Evolutionary conservation across 2,113 vertebrate genomes (phyloP).

Genomic region (Agapornis roseicollis): DNA sequence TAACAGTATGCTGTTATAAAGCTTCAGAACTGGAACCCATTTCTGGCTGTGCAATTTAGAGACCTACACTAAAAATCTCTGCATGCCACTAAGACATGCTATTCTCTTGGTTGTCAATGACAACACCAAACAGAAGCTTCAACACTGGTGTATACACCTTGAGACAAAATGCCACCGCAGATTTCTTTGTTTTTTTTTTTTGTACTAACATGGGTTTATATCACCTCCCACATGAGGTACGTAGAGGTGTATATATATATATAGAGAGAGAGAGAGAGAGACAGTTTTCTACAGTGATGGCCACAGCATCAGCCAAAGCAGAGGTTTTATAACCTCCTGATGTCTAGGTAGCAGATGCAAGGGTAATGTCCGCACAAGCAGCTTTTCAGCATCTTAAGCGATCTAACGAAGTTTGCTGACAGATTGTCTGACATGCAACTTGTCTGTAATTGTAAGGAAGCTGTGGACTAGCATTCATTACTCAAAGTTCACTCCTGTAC

Average conservation of each 20-base stretch:
- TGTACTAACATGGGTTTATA: background rate
- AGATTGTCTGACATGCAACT: background rate
- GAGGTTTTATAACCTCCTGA: background rate
- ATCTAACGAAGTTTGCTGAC: background rate
- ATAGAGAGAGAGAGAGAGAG: no score
- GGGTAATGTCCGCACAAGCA: background rate
- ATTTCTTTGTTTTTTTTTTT: background rate
- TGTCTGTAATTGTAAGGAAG: background rate
- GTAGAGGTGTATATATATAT: background rate
- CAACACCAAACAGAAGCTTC: conserved; percentile 48
- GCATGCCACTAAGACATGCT: background rate
- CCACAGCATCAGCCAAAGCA: background rate
- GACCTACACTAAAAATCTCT: background rate
- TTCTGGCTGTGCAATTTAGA: background rate
- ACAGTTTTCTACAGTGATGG: background rate
- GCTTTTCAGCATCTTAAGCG: background rate
- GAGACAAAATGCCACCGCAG: background rate
- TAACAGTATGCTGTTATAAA: background rate
- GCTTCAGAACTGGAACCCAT: background rate
- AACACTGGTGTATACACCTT: background rate
- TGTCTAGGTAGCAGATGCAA: background rate
- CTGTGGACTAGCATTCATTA: background rate
- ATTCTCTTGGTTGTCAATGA: conserved; percentile 43
- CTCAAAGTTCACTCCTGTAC: background rate
- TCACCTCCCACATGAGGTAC: background rate